A percentile compares a stretch with the other conserved stretches of the same genome.
These are phyloP conservation scores for Boloria euphrosyne DNA, from an alignment of 2,888 invertebrate genomes.

Conservation along the genomic window DNA sequence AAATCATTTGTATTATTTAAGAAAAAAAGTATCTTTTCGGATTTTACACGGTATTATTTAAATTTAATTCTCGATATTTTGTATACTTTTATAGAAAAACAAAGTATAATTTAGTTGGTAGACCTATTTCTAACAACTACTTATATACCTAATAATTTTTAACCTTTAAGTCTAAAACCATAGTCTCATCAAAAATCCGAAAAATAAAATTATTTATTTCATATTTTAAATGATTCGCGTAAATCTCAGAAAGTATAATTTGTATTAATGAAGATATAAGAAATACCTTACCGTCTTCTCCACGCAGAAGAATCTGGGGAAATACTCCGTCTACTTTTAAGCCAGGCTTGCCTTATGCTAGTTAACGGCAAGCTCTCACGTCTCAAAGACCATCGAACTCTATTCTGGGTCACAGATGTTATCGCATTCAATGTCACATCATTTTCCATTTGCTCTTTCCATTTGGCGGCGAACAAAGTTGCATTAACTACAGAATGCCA, in stretches of 20 bases:
- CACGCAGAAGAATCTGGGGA: constrained; percentile 57
- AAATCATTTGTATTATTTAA: not conserved
- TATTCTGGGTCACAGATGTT: constrained; percentile 8
- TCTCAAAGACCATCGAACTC: constrained; percentile 55
- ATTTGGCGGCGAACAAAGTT: constrained; percentile 24
- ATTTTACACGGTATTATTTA: too few species aligned
- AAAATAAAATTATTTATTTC: too few species aligned
- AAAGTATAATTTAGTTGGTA: too few species aligned
- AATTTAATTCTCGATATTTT: too few species aligned
- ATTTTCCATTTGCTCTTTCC: constrained; percentile 31
- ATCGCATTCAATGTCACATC: constrained; percentile 20
- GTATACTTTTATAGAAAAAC: too few species aligned
- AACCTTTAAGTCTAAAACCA: too few species aligned
- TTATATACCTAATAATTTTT: too few species aligned
- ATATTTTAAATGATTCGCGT: too few species aligned
- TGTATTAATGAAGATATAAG: not conserved
- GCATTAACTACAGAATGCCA: constrained; percentile 32
- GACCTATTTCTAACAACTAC: too few species aligned
- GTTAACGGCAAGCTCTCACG: constrained; percentile 70
- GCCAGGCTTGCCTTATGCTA: constrained; percentile 60
- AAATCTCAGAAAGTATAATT: too few species aligned
- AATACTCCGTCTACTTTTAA: constrained; percentile 59
- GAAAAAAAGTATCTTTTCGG: too few species aligned
- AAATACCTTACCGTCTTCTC: constrained; percentile 62
- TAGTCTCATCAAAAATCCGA: too few species aligned